Base-by-base conservation (phyloP, 1,140 invertebrate species). In the Semibalanus balanoides region DNA sequence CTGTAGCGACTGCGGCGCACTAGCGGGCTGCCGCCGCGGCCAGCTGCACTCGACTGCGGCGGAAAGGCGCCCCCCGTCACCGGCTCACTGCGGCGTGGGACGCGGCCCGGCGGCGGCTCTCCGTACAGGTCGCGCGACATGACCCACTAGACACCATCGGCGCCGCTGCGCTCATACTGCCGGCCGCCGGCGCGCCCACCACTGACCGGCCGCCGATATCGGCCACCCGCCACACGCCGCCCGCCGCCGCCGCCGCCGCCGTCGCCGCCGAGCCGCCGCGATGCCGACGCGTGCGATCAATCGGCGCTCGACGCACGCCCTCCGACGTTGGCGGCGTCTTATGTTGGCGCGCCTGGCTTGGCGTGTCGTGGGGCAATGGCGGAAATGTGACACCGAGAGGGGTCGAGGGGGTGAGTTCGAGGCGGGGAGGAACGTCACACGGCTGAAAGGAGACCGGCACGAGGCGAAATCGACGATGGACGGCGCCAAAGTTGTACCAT, bases 41-140 rank as follows among this genome's bases (percentile, higher is more conserved):
- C 51, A 19, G 51, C 51, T 40, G 5, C 35, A 17, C 35, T 17
- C 51, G 11, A 25, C 51, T 11, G 11, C 51, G 51, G 51, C 51
- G 51, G 51, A 25, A 22, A 64, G 51, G 51, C 51, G 51, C 51
- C 35, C 5, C 5, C 51, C 14, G 51, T 64, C 51, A 64, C 51
- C 51, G 51, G 51, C 51, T 64, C 51, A 19, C 7, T 19, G 51
- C 51, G 51, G 51, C 51, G 51, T 14, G 14, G 7, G 51, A 19
- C 51, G 51, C 51, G 51, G 11, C 51, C 51, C 11, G 51, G 11
- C 51, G 51, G 51, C 51, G 51, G 51, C 51, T 64, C 51, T 22
- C 87, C 87, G 85, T 91, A 91, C 83, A 88, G 88, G 85, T 91
- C 90, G 79, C 90, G 87, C 83, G 90, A 90, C 90, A 91, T 79